phyloP scores from a whole-genome alignment of 1,140 invertebrate genomes.

The Ditylenchus dipsaci region DNA sequence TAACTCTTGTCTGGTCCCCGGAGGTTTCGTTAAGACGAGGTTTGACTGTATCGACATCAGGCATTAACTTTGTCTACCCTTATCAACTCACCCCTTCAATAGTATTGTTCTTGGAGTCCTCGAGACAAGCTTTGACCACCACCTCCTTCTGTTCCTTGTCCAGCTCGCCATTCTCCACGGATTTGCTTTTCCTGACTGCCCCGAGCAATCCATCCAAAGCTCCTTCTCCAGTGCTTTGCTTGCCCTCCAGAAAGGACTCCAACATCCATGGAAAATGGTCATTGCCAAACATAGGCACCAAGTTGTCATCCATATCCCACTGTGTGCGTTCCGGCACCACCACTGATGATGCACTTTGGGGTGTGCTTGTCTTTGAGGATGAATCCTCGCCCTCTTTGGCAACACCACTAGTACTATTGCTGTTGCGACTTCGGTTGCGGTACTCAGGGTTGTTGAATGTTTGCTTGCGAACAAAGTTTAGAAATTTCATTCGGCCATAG shows the following conservation, averaged over 20 bases:
- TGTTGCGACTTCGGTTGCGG: neutral
- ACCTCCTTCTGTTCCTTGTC: conserved; percentile 14
- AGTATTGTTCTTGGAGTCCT: conserved; percentile 52
- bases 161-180: neutral
- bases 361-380: conserved; percentile 14
- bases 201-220: neutral
- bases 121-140: conserved; percentile 33
- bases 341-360: conserved; percentile 16
- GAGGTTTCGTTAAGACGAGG: too few species aligned
- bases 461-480: conserved; percentile 55
- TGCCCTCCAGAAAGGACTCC: conserved; percentile 48
- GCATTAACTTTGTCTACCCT: neutral
- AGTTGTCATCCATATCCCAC: conserved; percentile 55
- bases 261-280: conserved; percentile 58
- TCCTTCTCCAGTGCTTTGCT: conserved; percentile 10
- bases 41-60: too few species aligned
- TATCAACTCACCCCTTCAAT: conserved; percentile 43
- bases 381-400: neutral
- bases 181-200: neutral
- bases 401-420: neutral
- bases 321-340: conserved; percentile 39
- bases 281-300: conserved; percentile 53
- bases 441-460: conserved; percentile 15
- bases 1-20: too few species aligned
- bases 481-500: conserved; percentile 53